These are phyloP conservation scores for Tenthredo mesomela DNA, from an alignment of 2,888 invertebrate genomes.

Conservation along the genomic window DNA sequence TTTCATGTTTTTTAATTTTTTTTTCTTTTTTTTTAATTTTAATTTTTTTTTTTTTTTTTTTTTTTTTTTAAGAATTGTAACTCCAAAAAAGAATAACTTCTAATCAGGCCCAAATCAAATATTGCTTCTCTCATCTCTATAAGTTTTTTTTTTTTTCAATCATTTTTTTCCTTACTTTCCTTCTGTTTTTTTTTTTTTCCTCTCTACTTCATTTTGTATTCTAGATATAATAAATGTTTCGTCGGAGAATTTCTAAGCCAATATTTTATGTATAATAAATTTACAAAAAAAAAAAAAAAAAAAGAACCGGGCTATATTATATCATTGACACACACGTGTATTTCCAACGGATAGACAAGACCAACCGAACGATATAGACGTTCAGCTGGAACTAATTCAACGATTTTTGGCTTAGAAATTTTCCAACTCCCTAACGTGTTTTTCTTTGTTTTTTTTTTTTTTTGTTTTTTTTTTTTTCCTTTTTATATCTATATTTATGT, in stretches of 20 bases:
- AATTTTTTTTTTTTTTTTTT: slow-evolving; percentile 24
- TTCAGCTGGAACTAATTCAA: slow-evolving; percentile 15
- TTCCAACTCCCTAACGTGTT: slow-evolving; percentile 1
- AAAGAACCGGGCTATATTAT: slow-evolving; percentile 4
- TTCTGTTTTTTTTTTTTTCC: not conserved
- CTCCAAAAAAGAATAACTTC: slow-evolving; percentile 52
- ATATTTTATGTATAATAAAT: not conserved
- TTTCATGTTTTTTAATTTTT: slow-evolving; percentile 10
- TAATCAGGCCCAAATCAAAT: slow-evolving; percentile 52
- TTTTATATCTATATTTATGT: not conserved
- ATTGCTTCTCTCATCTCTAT: slow-evolving; percentile 35
- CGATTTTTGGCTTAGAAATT: slow-evolving; percentile 32
- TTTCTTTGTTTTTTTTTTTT: not conserved
- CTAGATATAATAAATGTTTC: slow-evolving; percentile 21
- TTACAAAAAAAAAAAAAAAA: not conserved
- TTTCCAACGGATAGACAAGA: not conserved
- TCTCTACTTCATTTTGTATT: not conserved
- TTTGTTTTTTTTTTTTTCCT: not conserved
- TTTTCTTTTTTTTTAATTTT: slow-evolving; percentile 27
- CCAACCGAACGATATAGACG: not conserved
- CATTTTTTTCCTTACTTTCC: not conserved
- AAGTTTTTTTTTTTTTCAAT: slow-evolving; percentile 3
- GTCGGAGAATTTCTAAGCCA: slow-evolving; percentile 34
- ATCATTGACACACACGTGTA: not conserved
- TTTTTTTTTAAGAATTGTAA: slow-evolving; percentile 49